Evolutionary conservation across 2,113 vertebrate species (phyloP), one percentile per base, ranked within the genome.

Genomic region (Corythornis cristatus): DNA sequence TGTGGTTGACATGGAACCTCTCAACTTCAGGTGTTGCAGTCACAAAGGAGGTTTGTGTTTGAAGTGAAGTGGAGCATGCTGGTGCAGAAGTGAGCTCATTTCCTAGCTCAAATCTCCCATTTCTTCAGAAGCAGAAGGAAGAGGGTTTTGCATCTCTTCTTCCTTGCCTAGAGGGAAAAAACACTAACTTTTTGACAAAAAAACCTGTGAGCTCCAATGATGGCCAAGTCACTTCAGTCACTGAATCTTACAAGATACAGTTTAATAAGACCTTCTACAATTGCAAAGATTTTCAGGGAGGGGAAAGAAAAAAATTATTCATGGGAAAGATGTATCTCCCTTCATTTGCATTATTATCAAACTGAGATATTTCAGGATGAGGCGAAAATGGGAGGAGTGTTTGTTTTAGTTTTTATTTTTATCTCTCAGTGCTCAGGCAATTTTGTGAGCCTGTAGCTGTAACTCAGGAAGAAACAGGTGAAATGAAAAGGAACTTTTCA

Each of bases 71-170:
- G 28, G 86, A 86, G 45, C 28, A 1, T 61, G 70, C 73, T 0
- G 0, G 40, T 61, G 60, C 46, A 78, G 54, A 86, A 35, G 72
- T 90, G 83, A 96, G 51, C 48, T 96, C 84, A 80, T 88, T 94
- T 96, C 88, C 83, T 88, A 87, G 50, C 56, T 73, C 2, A 0
- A 65, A 58, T 80, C 79, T 85, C 68, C 43, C 42, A 5, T 83
- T 93, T 86, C 76, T 95, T 95, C 93, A 84, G 90, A 60, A 86
- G 40, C 74, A 84, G 35, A 83, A 91, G 60, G 71, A 91, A 83
- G 78, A 85, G 28, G 68, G 77, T 89, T 92, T 88, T 4, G 2
- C 51, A 79, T 91, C 89, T 89, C 46, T 70, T 90, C 54, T 56
- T 89, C 87, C 77, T 84, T 57, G 70, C 81, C 73, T 73, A 8